Percentiles rank a stretch among this genome's conserved stretches.
These are phyloP conservation scores for Smutsia gigantea DNA, from an alignment of 2,797 vertebrate species.

Conservation along the genomic window DNA sequence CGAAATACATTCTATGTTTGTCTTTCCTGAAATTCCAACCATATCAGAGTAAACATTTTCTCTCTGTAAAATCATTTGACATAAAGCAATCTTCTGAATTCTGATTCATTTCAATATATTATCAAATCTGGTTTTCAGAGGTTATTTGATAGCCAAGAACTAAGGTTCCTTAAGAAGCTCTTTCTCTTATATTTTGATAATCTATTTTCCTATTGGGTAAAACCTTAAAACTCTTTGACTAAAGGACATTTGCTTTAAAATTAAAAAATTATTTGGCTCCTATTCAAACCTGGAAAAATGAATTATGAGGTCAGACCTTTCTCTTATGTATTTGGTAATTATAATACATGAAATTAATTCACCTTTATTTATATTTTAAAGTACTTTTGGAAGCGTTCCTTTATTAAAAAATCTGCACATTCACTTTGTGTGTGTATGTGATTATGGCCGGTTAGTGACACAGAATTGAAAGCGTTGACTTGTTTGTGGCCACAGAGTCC, in stretches of 20 bases:
- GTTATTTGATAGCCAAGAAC: background rate
- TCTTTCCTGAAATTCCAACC: background rate
- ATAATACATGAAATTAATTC: background rate
- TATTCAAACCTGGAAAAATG: conserved; percentile 48
- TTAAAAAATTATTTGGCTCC: background rate
- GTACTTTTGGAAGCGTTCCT: background rate
- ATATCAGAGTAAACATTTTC: background rate
- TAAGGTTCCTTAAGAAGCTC: background rate
- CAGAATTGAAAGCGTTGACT: background rate
- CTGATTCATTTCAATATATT: background rate
- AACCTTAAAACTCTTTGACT: background rate
- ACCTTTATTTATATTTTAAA: conserved; percentile 12
- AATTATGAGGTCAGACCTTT: background rate
- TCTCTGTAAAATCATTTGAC: background rate
- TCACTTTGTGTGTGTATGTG: background rate
- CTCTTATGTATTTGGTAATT: conserved; percentile 1
- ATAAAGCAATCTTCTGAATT: background rate
- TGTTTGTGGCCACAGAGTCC: background rate
- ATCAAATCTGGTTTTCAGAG: conserved; percentile 2
- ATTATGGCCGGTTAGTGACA: background rate
- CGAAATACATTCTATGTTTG: background rate
- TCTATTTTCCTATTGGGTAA: background rate
- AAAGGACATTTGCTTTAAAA: background rate
- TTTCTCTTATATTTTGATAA: background rate
- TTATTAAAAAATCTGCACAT: background rate